Percentiles rank a stretch among this genome's conserved stretches.
These are phyloP conservation scores for Pleuronectes platessa DNA, from an alignment of 2,113 vertebrate species.

Conservation along the genomic window DNA sequence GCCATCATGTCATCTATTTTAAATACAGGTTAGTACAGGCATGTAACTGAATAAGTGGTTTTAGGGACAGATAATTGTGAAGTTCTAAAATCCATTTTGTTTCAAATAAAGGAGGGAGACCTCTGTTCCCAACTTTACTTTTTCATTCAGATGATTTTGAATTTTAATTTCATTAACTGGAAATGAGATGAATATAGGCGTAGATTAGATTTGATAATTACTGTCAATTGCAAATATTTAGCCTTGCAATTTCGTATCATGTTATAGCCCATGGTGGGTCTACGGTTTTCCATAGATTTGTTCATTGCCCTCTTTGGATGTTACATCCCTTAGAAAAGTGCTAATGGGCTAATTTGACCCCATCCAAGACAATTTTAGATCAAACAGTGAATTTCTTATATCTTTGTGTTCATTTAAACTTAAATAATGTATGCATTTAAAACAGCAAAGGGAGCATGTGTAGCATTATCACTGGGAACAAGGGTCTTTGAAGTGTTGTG, in stretches of 20 bases:
- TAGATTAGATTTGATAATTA: not conserved
- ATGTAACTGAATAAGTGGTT: no score
- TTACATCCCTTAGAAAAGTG: not conserved
- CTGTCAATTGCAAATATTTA: no score
- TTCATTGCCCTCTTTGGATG: not conserved
- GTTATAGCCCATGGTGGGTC: not conserved
- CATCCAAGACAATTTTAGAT: constrained; percentile 31
- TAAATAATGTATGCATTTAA: constrained; percentile 53
- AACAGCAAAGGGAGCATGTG: constrained; percentile 49
- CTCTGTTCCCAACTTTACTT: not conserved
- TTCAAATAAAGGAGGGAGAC: not conserved
- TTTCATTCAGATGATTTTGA: not conserved
- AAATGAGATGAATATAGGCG: not conserved
- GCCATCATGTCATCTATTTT: no score
- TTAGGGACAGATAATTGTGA: no score
- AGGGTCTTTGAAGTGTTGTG: constrained; percentile 68
- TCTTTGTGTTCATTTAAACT: constrained; percentile 38
- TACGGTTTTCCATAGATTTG: not conserved
- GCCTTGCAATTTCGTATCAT: no score
- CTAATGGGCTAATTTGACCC: not conserved
- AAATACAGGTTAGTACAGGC: no score
- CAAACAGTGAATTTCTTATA: constrained; percentile 30
- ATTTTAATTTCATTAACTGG: not conserved
- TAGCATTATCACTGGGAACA: constrained; percentile 54
- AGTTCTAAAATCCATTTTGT: not conserved